Base-by-base conservation (phyloP, 2,888 invertebrate species). In the Cataglyphis cursor region DNA sequence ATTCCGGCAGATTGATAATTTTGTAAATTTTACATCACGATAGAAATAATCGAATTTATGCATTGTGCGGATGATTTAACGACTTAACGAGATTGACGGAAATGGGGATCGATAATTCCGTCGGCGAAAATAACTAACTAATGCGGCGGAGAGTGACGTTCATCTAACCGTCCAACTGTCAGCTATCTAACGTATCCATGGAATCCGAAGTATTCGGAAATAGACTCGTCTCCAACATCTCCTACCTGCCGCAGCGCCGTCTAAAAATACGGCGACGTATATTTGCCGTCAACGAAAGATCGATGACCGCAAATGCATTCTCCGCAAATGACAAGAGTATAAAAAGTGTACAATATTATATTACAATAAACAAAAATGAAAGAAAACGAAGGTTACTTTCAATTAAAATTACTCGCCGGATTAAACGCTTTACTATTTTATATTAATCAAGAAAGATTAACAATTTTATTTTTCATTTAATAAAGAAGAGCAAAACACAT, bases 191-290 rank as follows among this genome's bases (percentile, higher is more conserved):
- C 48, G 85, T 78, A 72, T 82, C 48, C 82, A 24, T 48, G 85
- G 78, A 86, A 88, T 87, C 76, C 81, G 54, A 72, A 83, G 76
- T 88, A 85, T 86, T 81, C 82, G 82, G 74, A 83, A 87, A 86
- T 84, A 85, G 76, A 81, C 75, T 85, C 62, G 85, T 89, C 86
- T 82, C 81, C 85, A 70, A 82, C 84, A 86, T 88, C 83, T 88
- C 90, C 80, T 87, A 89, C 87, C 87, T 90, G 86, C 80, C 87
- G 76, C 73, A 74, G 65, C 73, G 78, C 0, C 72, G 76, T 85
- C 87, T 88, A 89, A 89, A 91, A 91, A 89, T 91, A 90, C 85
- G 72, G 48, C 44, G 54, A 74, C 65, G 44, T 61, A 51, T 51
- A 73, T 74, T 62, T 31, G 74, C 59, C 78, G 54, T 48, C 35